Evolutionary conservation across 2,113 vertebrate species (phyloP), one percentile per base, ranked within the genome.

Genomic region (Shinisaurus crocodilurus): DNA sequence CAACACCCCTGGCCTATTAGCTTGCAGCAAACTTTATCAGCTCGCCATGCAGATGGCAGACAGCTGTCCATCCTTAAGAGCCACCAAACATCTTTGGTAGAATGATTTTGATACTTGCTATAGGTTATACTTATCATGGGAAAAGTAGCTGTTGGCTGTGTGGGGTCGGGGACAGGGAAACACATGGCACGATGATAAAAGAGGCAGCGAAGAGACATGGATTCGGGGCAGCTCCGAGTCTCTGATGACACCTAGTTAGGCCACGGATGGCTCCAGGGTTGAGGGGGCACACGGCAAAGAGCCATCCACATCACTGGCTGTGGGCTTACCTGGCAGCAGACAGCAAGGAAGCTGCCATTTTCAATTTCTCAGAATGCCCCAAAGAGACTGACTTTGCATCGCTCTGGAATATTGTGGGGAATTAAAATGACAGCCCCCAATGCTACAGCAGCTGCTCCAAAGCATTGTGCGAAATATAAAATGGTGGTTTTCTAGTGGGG

Each of bases 151-250:
- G 70, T 3, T 25, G 15, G 32, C 32, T 72, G 12, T 5, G 7
- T n/a, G n/a, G n/a, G n/a, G n/a, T n/a, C n/a, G 0, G 34, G n/a
- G 70, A 32, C 6, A 1, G n/a, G 8, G 60, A 23, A 72, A 34
- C n/a, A 3, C 34, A n/a, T 13, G 32, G 70, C 32, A 13, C 3
- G 29, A 7, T 7, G 25, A 32, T 32, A 8, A 8, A 69, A 69
- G 67, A 32, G 67, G 10, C 2, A 8, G 84, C 63, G 91, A 91
- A 92, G 91, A 18, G 85, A 16, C 18, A 88, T 75, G 37, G 92
- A 69, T 82, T 12, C 87, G 70, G 37, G 84, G 89, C 88, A 91
- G 87, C 0, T 18, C n/a, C 87, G 87, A 8, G 85, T 91, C 92
- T 91, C 65, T 74, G 5, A 10, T 88, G 82, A 37, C 86, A 90